These are phyloP conservation scores for Phalacrocorax aristotelis DNA, from an alignment of 2,113 vertebrate species.

Conservation along the genomic window DNA sequence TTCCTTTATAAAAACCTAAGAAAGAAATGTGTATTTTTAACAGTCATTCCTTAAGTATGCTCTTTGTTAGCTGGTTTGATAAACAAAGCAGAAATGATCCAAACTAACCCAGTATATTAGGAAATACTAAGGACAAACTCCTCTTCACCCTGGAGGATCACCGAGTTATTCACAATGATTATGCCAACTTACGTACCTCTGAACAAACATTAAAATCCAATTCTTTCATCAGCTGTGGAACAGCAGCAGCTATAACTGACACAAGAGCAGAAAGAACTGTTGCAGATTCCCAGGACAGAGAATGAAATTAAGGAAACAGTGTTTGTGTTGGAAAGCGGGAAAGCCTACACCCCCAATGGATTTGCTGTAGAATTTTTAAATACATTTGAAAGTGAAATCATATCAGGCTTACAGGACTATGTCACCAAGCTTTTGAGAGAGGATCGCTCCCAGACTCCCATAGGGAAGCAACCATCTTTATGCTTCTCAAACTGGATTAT, in stretches of 20 bases:
- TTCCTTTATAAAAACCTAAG: background rate
- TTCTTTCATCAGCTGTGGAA: slow-evolving; percentile 56
- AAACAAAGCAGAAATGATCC: background rate
- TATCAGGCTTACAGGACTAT: slow-evolving; percentile 51
- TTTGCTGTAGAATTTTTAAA: slow-evolving; percentile 67
- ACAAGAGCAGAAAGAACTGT: slow-evolving; percentile 43
- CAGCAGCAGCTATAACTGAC: slow-evolving; percentile 29
- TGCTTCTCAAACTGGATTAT: slow-evolving; percentile 42
- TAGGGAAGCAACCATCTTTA: slow-evolving; percentile 31
- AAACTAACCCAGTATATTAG: background rate
- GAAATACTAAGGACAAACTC: background rate
- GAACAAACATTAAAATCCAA: slow-evolving; percentile 54
- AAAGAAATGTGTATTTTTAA: background rate
- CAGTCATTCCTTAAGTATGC: background rate
- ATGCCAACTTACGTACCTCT: slow-evolving; percentile 13
- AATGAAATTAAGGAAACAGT: slow-evolving; percentile 55
- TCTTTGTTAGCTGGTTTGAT: background rate
- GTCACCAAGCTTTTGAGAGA: slow-evolving; percentile 64
- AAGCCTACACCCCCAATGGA: slow-evolving; percentile 46
- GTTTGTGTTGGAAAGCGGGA: slow-evolving; percentile 57
- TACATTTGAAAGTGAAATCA: slow-evolving; percentile 71
- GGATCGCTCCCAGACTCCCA: slow-evolving; percentile 59
- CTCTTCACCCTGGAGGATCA: slow-evolving; percentile 2
- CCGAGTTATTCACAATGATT: slow-evolving; percentile 34
- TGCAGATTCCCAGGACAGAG: slow-evolving; percentile 61